Evolutionary conservation across 2,888 invertebrate genomes (phyloP), one percentile per base, ranked within the genome.

Genomic region (Ceramica pisi): DNA sequence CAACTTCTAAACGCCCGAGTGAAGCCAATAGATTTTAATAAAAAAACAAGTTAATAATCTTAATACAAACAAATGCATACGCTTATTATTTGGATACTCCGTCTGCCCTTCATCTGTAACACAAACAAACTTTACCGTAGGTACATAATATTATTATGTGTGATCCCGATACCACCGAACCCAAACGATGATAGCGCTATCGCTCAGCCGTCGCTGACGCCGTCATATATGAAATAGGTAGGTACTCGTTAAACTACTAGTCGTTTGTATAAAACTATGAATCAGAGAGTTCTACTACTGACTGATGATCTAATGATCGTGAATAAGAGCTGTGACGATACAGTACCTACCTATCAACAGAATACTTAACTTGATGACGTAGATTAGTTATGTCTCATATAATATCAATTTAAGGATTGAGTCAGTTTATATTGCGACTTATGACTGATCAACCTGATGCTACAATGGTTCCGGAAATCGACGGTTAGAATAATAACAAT

Each of bases 321-420:
- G 89, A 92, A 91, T 91, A 90, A 91, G 88, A 90, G 88, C 86
- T 80, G 82, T 92, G 91, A 91, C 90, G 90, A 35, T 44, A 86
- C 72, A 31, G 0, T 59, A 63, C 48, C 69, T 57, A 60, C 21
- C 41, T 59, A 62, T 48, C 64, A 61, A 57, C n/a, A 41, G 73
- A 68, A 82, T 80, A 68, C 69, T 64, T 56, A 66, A 48, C 59
- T 48, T 19, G 41, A 63, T 80, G 83, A 85, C 81, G 83, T 75
- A 53, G 67, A 62, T 62, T 44, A 35, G 51, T 63, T 65, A 35
- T 41, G 64, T 62, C 64, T 76, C 57, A 61, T 61, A 57, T 1
- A 59, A 55, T 62, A 73, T 41, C n/a, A 62, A 66, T 44, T 53
- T 56, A 59, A 51, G 66, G 38, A 62, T 46, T 64, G 82, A 80